phyloP scores from a whole-genome alignment of 2,797 vertebrate species.

The Austrolebias charrua region DNA sequence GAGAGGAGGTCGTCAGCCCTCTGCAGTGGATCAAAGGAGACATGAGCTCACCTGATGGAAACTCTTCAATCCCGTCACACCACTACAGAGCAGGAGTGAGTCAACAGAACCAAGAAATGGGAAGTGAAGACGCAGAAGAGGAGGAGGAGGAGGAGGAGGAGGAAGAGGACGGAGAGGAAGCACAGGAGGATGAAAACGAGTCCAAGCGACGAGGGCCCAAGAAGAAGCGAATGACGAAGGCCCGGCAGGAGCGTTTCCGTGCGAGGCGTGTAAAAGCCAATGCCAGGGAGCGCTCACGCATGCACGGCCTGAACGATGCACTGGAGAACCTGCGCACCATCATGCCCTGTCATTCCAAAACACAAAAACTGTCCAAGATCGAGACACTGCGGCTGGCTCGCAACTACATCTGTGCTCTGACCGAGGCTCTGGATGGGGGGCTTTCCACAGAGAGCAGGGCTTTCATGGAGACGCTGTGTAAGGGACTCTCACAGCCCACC shows the following conservation, averaged over 20 bases:
- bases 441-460: slow-evolving; percentile 87
- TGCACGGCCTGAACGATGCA: slow-evolving; percentile 95
- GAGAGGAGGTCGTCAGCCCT: slow-evolving; percentile 81
- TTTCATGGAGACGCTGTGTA: slow-evolving; percentile 95
- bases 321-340: slow-evolving; percentile 91
- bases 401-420: slow-evolving; percentile 97
- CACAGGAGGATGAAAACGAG: slow-evolving; percentile 82
- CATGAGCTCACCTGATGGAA: slow-evolving; percentile 82
- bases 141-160: slow-evolving; percentile 64
- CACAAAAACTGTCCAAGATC: slow-evolving; percentile 96
- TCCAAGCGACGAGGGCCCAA: slow-evolving; percentile 92
- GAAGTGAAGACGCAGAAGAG: slow-evolving; percentile 78
- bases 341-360: slow-evolving; percentile 98
- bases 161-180: slow-evolving; percentile 84
- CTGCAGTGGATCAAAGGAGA: slow-evolving; percentile 86
- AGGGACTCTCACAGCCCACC: slow-evolving; percentile 95
- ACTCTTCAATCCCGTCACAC: slow-evolving; percentile 57
- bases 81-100: slow-evolving; percentile 63
- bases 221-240: slow-evolving; percentile 98
- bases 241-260: slow-evolving; percentile 89
- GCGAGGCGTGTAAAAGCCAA: slow-evolving; percentile 92
- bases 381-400: slow-evolving; percentile 92
- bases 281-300: slow-evolving; percentile 89
- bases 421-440: slow-evolving; percentile 89
- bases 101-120: slow-evolving; percentile 63